Conservation (phyloP, 2,888 invertebrate genomes). For the Peribatodes rhomboidaria region DNA sequence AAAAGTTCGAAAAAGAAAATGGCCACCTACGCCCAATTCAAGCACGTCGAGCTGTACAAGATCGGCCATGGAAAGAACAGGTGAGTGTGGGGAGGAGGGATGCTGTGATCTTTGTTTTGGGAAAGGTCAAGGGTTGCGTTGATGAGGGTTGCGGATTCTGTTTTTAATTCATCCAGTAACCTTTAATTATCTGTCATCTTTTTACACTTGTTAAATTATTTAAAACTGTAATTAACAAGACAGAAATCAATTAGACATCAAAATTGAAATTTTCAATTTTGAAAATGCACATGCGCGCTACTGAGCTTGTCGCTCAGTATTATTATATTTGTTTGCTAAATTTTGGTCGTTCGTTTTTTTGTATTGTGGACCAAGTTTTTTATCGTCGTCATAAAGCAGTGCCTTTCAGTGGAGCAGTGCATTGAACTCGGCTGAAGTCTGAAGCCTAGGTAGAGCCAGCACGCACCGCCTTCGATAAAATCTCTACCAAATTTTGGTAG, state of each 20-base stretch:
- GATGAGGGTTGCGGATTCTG: constrained; percentile 60
- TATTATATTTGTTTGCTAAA: neutral
- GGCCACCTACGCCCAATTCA: constrained; percentile 97
- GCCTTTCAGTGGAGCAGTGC: constrained; percentile 27
- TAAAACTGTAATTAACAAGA: too few species aligned
- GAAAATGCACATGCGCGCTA: constrained; percentile 15
- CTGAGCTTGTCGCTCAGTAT: neutral
- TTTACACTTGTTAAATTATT: too few species aligned
- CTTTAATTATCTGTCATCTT: neutral
- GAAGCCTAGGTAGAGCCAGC: constrained; percentile 30
- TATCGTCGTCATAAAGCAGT: constrained; percentile 15
- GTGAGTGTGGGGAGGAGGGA: constrained; percentile 74
- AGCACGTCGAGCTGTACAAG: constrained; percentile 97
- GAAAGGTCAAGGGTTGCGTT: constrained; percentile 54
- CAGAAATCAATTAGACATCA: neutral
- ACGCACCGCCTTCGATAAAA: constrained; percentile 35
- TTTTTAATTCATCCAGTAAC: constrained; percentile 1
- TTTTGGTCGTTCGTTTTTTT: neutral
- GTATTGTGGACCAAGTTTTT: neutral
- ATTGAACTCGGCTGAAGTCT: constrained; percentile 34
- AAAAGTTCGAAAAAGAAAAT: constrained; percentile 78
- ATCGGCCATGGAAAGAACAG: constrained; percentile 97
- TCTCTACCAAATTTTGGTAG: constrained; percentile 20
- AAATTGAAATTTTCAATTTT: neutral
- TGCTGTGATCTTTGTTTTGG: constrained; percentile 48